Base-by-base conservation (phyloP, 2,888 invertebrate genomes). In the Philonicus albiceps region DNA sequence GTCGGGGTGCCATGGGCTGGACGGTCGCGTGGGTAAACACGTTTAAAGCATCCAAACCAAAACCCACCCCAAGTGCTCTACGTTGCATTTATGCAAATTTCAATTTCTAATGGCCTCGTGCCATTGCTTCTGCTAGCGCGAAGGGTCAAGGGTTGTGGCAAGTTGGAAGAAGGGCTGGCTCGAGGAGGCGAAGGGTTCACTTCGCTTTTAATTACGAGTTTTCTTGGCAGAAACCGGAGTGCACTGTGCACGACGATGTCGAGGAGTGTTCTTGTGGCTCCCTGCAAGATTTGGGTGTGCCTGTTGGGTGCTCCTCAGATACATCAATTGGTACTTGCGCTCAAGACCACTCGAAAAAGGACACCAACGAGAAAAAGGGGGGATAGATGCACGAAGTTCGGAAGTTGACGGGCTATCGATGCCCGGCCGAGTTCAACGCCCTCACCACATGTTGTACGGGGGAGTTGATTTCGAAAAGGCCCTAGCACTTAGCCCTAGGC, bases 301-400 rank as follows among this genome's bases (percentile, higher is more conserved):
- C 81, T 81, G 55, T 64, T 76, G 76, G 76, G 76, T 40, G 43
- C 27, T 64, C 55, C 19, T 30, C 64, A 64, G 55, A 81, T 78
- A 30, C 81, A 81, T 81, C 81, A 81, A 81, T 81, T 81, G 81
- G 64, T 81, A 81, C 81, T 81, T 81, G 81, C 81, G 81, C 81
- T 81, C 31, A 55, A 80, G 43, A 31, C 13, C 64, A 55, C 64
- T 55, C 81, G 64, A 64, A 31, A 43, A 31, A 81, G 64, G 64
- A 81, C 81, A 81, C 34, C 64, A 22, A 64, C 30, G 80, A 80
- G 43, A 8, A 27, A 64, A 64, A 19, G 22, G 64, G 64, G 27
- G 64, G 19, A 53, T 53, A 19, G 7, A 64, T 64, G 64, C 64
- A 22, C 64, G 22, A 64, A 64, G 64, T 64, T 64, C 64, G 64